Conservation (phyloP, 2,113 vertebrate genomes). For the Corvus cornix region DNA sequence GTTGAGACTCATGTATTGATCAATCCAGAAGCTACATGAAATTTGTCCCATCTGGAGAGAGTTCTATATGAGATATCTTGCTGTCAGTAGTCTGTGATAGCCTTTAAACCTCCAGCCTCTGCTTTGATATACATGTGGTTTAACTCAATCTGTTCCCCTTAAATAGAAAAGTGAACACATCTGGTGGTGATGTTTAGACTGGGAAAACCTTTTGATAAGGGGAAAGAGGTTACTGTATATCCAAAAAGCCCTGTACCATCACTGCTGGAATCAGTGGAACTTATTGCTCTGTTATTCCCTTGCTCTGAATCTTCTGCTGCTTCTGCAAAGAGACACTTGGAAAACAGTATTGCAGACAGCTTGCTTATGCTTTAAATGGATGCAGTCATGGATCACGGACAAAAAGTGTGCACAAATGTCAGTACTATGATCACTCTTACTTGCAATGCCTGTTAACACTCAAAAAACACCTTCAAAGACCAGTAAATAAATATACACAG, state of each 20-base stretch:
- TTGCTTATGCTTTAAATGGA: neutral
- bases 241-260: neutral
- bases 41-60: constrained; percentile 20
- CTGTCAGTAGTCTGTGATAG: neutral
- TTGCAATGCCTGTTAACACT: neutral
- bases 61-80: neutral
- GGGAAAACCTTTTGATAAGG: constrained; percentile 5
- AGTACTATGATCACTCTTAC: neutral
- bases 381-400: rapidly evolving
- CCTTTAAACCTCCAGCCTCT: neutral
- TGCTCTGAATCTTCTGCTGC: neutral
- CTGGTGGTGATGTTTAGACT: neutral
- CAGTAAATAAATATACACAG: neutral
- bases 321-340: neutral
- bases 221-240: neutral
- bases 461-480: neutral
- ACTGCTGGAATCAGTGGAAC: neutral
- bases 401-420: neutral
- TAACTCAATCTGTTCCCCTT: neutral
- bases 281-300: neutral
- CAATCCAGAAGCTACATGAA: neutral
- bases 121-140: neutral
- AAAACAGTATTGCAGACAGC: neutral
- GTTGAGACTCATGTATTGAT: neutral
- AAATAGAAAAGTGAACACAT: neutral